Evolutionary conservation across 2,113 vertebrate genomes (phyloP).

Genomic region (Psephotus haematonotus): DNA sequence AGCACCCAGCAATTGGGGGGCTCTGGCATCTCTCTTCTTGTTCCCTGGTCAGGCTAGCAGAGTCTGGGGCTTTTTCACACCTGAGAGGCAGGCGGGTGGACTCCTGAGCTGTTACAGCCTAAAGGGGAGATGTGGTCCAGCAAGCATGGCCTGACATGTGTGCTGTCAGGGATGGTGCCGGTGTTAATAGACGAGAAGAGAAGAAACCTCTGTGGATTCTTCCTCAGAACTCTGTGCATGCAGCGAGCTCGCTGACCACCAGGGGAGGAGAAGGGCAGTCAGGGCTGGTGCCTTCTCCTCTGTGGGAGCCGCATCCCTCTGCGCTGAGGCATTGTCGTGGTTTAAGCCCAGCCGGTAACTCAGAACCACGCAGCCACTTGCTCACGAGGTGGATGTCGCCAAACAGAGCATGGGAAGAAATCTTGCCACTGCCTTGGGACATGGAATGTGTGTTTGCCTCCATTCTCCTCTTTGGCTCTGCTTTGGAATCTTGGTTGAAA

Average conservation of each 20-base stretch:
- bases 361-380: not conserved
- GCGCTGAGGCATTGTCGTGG: fast-evolving
- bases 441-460: fast-evolving
- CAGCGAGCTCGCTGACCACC: fast-evolving
- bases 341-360: not conserved
- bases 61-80: not conserved
- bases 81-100: not conserved
- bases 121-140: not conserved
- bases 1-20: not conserved
- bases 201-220: not conserved
- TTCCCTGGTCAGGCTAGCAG: not conserved
- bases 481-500: not conserved
- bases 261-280: not conserved
- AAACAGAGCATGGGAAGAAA: not conserved
- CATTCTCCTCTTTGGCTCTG: not conserved
- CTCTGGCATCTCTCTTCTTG: not conserved
- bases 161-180: fast-evolving
- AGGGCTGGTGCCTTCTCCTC: not conserved
- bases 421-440: not conserved
- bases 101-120: not conserved
- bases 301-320: not conserved
- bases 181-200: fast-evolving
- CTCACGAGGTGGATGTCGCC: not conserved
- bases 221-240: not conserved
- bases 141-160: fast-evolving